Evolutionary conservation across 2,888 invertebrate species (phyloP).

Genomic region (Dolomedes plantarius): DNA sequence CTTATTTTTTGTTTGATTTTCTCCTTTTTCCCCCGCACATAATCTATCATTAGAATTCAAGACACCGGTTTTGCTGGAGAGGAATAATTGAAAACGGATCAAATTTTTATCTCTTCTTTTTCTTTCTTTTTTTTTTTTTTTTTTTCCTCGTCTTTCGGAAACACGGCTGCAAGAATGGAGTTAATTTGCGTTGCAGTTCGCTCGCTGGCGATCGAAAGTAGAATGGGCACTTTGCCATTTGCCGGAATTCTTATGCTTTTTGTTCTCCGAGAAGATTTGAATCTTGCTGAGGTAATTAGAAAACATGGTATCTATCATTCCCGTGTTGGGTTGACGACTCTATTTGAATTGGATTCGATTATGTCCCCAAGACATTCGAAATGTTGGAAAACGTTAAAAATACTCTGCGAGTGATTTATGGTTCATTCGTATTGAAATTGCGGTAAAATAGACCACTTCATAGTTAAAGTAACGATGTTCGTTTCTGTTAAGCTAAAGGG

Average conservation of each 20-base stretch:
- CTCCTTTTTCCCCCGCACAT: slow-evolving; percentile 1
- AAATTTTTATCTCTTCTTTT: slow-evolving; percentile 27
- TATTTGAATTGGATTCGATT: slow-evolving; percentile 2
- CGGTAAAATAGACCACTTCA: background rate
- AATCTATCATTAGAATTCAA: slow-evolving; percentile 62
- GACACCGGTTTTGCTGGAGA: slow-evolving; percentile 26
- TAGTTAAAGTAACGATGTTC: background rate
- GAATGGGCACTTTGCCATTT: slow-evolving; percentile 55
- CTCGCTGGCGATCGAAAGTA: slow-evolving; percentile 5
- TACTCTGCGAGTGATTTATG: background rate
- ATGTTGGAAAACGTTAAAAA: background rate
- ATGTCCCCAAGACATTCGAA: background rate
- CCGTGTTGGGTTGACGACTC: background rate
- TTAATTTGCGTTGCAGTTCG: slow-evolving; percentile 50
- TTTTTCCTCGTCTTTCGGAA: slow-evolving; percentile 9
- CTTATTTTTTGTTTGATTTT: background rate
- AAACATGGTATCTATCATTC: slow-evolving; percentile 3
- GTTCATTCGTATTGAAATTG: background rate
- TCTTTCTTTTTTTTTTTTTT: slow-evolving; percentile 8
- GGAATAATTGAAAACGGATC: slow-evolving; percentile 54
- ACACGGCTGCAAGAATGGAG: slow-evolving; percentile 30
- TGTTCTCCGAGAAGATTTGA: background rate
- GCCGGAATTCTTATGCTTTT: background rate
- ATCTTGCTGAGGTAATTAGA: background rate
- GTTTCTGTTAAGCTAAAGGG: background rate